Evolutionary conservation across 2,888 invertebrate genomes (phyloP), one percentile per base, ranked within the genome.

Genomic region (Catocala nupta): DNA sequence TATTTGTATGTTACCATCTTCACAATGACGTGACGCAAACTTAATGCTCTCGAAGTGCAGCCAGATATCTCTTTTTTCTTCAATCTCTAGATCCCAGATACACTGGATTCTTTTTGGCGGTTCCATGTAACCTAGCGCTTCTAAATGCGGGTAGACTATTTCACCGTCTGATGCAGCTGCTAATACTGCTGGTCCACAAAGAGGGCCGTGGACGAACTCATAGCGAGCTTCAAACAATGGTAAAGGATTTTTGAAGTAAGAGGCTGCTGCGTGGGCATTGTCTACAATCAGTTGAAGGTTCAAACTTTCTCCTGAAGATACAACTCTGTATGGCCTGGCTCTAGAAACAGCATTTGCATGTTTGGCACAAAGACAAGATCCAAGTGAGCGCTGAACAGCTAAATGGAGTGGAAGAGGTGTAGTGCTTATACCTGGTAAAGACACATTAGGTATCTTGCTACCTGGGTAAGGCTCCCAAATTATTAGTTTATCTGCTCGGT

Each of bases 131-230:
- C 96, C 95, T 53, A 98, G 92, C 0, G 97, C 97, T 86, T 97
- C 97, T 84, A 97, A 96, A 82, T 96, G 97, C 0, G 98, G 98
- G 82, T 97, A 98, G 36, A 97, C 96, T n/a, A 98, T 96, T 87
- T 98, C 97, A 0, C 98, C 98, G 78, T 98, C 98, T 0, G 97
- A 96, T 0, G 96, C 96, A 0, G 98, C 97, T 7, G 96, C 96
- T 52, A 98, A 90, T 5, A 97, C 95, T 0, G 98, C 96, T 0
- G 98, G 97, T 0, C 98, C 98, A 83, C 98, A 98, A 0, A 98
- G 91, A 0, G 98, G 98, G 0, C 98, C 98, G 78, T 98, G 98
- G 0, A 98, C 97, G 82, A 98, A 98, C 84, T 98, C 97, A 84
- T 97, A 98, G 5, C 96, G 95, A 0, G 98, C 98, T 87, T 98